Evolutionary conservation across 2,113 vertebrate genomes (phyloP), one percentile per base, ranked within the genome.

Genomic region (Corapipo altera): DNA sequence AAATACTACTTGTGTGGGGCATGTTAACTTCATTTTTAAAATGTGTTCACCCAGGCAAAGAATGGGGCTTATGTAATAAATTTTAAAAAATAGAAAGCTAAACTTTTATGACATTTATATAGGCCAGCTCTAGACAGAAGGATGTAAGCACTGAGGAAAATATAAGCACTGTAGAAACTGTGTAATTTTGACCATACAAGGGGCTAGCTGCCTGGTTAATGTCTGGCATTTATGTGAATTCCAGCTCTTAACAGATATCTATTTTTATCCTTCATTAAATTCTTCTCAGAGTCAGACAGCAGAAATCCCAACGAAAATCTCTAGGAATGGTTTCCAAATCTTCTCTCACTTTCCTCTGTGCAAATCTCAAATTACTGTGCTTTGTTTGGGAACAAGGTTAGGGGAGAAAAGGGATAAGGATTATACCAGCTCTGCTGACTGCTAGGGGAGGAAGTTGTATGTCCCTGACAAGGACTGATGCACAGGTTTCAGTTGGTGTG

Each of bases 121-220:
- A 10, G 55, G 27, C 49, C 43, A 91, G 43, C 15, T 87, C 67
- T 85, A 43, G 23, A 74, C 12, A 96, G 21, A 78, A 93, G 95
- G 57, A 79, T 88, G 44, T 92, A 88, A 89, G 64, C 73, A 89
- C 52, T 49, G 66, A 93, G 81, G 92, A 65, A 89, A 91, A 85
- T 83, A 83, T 85, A 95, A 97, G 66, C 92, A 87, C 51, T 92
- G 71, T 24, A 87, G 35, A 48, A 96, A 92, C 46, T 44, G 21
- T 95, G 67, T 82, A 67, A 82, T 89, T 96, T 96, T 97, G 88
- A 81, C 95, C 89, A 96, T 95, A 96, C 58, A 97, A 95, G 91
- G 88, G 51, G 17, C 80, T 82, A 49, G 80, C 82, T 91, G 62
- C 61, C 72, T 94, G 72, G 39, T 87, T 94, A 61, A 54, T 49